A percentile compares a stretch with the other conserved stretches of the same genome.
phyloP scores from a whole-genome alignment of 2,888 invertebrate genomes.

The Lycocerus yunnanus region DNA sequence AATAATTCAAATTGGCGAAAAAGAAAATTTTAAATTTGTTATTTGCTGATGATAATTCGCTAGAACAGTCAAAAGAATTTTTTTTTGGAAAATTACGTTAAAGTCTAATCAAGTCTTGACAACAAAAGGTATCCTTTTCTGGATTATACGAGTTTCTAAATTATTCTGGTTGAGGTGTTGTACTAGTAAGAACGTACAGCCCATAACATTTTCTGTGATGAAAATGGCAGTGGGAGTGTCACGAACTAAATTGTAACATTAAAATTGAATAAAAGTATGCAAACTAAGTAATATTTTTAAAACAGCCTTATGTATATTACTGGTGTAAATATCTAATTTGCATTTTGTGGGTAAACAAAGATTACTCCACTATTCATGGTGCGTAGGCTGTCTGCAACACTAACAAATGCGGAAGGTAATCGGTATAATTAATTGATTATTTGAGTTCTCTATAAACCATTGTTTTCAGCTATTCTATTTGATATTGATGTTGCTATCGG shows the following conservation, averaged over 20 bases:
- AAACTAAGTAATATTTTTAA: background rate
- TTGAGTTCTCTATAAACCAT: constrained; percentile 15
- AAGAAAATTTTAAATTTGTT: too few relatives aligned
- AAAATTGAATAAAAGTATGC: background rate
- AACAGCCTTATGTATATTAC: constrained; percentile 8
- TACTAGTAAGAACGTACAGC: background rate
- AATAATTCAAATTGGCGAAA: background rate
- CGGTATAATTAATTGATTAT: constrained; percentile 24
- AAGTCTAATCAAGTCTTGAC: background rate
- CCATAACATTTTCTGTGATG: background rate
- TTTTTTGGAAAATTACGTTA: background rate
- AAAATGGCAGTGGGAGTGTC: background rate
- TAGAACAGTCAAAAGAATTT: background rate
- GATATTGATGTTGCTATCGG: constrained; percentile 21
- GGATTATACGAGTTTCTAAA: background rate
- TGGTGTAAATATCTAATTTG: constrained; percentile 16
- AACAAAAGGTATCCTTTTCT: background rate
- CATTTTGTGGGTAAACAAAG: constrained; percentile 14
- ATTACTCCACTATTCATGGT: constrained; percentile 18
- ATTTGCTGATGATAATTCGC: background rate
- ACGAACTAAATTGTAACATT: background rate
- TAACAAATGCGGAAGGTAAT: constrained; percentile 20
- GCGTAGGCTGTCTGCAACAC: constrained; percentile 8
- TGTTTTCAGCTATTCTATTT: constrained; percentile 16
- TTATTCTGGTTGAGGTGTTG: background rate